Base-by-base conservation (phyloP, 2,797 vertebrate genomes). In the Alauda arvensis region DNA sequence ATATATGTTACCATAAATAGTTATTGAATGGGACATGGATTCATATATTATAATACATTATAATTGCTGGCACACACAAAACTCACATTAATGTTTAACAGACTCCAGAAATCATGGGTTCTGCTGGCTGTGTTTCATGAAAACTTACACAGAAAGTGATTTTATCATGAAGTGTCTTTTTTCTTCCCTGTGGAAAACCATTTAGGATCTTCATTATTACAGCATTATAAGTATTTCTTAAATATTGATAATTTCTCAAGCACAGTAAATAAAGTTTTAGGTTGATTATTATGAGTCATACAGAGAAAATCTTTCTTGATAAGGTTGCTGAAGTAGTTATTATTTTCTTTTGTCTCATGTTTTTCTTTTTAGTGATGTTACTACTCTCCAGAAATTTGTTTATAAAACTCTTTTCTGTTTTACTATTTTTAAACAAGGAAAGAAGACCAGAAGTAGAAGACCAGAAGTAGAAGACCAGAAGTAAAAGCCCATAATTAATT, bases 1-100 rank as follows among this genome's bases (percentile, higher is more conserved):
- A 34, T 28, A 71, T 94, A n/a, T 68, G 67, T 31, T 79, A 70
- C 10, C 71, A 95, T 92, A 84, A 96, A 87, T 89, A 91, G 53
- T 87, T 93, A 93, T 57, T 67, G 92, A 96, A 92, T 3, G 39
- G 40, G 55, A 25, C 82, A 65, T 18, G 45, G 24, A 82, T 87
- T 88, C 71, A 88, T 92, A 85, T 87, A 87, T 94, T 92, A 83
- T 48, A 71, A 71, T 62, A 42, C 69, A 86, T 84, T 86, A 72
- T 84, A 93, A 93, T 85, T 88, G 25, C 48, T 88, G 79, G 68
- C 46, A 79, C 18, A 77, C 40, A 85, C 0, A 15, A 87, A 90
- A 45, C 19, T 33, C 31, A 76, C 45, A 78, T 77, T 91, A 90
- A 83, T 65, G 83, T 92, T 92, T 88, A 91, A 68, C 83, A 74